Evolutionary conservation across 1,140 invertebrate species (phyloP).

Genomic region (Diabrotica undecimpunctata): DNA sequence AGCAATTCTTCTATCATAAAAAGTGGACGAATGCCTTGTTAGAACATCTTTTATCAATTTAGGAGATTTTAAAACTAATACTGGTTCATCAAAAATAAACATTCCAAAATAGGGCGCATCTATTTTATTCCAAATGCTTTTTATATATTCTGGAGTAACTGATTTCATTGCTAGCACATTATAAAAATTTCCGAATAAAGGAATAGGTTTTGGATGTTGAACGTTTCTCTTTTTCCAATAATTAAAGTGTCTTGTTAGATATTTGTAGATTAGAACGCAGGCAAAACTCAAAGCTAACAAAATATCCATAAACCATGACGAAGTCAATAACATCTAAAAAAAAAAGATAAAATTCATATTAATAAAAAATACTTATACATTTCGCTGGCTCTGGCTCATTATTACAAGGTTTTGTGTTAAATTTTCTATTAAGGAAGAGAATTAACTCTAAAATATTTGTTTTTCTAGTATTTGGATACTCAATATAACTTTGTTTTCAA

Average conservation of each 20-base stretch:
- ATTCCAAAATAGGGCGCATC: conserved; percentile 45
- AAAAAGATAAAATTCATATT: not conserved
- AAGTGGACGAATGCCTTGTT: conserved; percentile 38
- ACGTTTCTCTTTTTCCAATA: not conserved
- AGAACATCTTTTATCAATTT: conserved; percentile 50
- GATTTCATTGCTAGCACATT: not conserved
- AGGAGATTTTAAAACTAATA: conserved; percentile 41
- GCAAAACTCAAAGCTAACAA: not conserved
- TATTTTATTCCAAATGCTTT: conserved; percentile 33
- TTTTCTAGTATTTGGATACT: no score
- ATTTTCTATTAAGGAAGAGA: no score
- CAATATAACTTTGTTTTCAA: no score
- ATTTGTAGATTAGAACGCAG: not conserved
- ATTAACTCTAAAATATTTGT: no score
- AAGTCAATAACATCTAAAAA: not conserved
- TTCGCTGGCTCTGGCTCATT: no score
- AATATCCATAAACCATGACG: not conserved
- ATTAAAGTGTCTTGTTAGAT: not conserved
- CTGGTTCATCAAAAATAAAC: conserved; percentile 45
- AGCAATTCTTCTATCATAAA: not conserved
- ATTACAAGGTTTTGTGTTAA: no score
- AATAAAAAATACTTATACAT: no score
- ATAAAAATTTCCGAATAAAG: not conserved
- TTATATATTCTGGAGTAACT: conserved; percentile 25
- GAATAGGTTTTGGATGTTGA: not conserved